phyloP scores from a whole-genome alignment of 2,888 invertebrate species.

The Brachypterus glaber region DNA sequence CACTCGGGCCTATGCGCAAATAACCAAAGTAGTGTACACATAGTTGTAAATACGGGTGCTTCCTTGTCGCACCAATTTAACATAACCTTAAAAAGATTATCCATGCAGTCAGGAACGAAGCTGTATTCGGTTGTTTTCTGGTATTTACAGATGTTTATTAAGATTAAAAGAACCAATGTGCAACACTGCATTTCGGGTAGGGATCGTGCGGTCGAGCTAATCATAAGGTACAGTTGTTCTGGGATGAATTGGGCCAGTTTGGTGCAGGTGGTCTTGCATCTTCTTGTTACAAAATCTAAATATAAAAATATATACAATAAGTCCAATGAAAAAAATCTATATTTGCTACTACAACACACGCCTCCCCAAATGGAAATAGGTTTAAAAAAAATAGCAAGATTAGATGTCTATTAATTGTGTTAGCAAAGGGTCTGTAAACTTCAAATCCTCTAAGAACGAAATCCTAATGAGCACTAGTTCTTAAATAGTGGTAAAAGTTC shows the following conservation, averaged over 20 bases:
- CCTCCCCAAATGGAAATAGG: no score
- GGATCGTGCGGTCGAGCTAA: conserved; percentile 46
- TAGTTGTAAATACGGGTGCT: conserved; percentile 50
- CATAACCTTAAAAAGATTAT: conserved; percentile 54
- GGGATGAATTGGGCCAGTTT: conserved; percentile 31
- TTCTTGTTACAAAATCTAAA: conserved; percentile 40
- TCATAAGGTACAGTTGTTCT: conserved; percentile 35
- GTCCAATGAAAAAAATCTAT: background rate
- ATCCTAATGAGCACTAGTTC: no score
- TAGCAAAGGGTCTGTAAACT: no score
- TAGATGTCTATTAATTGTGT: no score
- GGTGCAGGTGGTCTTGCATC: conserved; percentile 34
- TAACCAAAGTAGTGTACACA: conserved; percentile 59
- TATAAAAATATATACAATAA: conserved; percentile 13
- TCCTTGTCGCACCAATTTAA: conserved; percentile 60
- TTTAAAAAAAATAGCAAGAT: no score
- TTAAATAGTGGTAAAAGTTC: no score
- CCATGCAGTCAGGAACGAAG: conserved; percentile 51
- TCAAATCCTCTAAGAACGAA: no score
- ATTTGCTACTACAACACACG: background rate
- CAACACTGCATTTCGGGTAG: conserved; percentile 51
- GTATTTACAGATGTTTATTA: conserved; percentile 59
- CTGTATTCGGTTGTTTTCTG: conserved; percentile 50
- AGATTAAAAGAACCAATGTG: conserved; percentile 46
- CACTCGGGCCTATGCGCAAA: conserved; percentile 48